Conservation (phyloP, 2,888 invertebrate species). For the Cybosia mesomella region DNA sequence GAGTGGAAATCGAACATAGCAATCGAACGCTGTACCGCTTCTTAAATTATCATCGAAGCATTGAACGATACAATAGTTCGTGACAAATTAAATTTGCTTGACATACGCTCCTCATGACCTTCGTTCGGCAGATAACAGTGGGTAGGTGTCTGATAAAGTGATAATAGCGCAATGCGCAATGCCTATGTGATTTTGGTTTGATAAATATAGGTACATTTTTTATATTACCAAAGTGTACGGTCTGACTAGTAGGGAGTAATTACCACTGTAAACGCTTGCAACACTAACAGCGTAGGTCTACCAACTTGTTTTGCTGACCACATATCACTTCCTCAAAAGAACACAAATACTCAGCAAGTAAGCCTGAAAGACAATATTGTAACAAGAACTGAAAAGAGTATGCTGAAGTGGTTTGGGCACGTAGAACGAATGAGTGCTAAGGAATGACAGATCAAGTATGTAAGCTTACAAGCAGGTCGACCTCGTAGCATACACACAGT, state of each 20-base stretch:
- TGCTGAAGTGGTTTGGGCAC: too few relatives aligned
- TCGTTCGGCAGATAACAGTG: conserved; percentile 66
- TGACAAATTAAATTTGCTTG: conserved; percentile 31
- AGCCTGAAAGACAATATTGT: too few relatives aligned
- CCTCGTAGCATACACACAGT: too few relatives aligned
- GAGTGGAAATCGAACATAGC: background rate
- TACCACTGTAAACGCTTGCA: too few relatives aligned
- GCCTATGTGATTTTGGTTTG: conserved; percentile 45
- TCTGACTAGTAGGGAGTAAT: background rate
- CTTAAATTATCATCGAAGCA: conserved; percentile 36
- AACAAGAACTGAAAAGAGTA: too few relatives aligned
- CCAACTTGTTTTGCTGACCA: too few relatives aligned
- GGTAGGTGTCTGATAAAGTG: conserved; percentile 68
- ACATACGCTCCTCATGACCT: conserved; percentile 61
- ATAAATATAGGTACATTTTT: conserved; percentile 27
- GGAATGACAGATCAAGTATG: too few relatives aligned
- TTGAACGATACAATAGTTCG: conserved; percentile 39
- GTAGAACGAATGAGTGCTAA: too few relatives aligned
- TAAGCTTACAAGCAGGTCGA: too few relatives aligned
- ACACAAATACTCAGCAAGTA: too few relatives aligned
- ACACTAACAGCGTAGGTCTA: too few relatives aligned
- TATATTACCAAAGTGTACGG: background rate
- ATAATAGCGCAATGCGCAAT: conserved; percentile 68
- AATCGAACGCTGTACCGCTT: background rate
- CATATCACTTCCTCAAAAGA: too few relatives aligned